phyloP scores from a whole-genome alignment of 2,797 vertebrate species.

The Trachops cirrhosus region DNA sequence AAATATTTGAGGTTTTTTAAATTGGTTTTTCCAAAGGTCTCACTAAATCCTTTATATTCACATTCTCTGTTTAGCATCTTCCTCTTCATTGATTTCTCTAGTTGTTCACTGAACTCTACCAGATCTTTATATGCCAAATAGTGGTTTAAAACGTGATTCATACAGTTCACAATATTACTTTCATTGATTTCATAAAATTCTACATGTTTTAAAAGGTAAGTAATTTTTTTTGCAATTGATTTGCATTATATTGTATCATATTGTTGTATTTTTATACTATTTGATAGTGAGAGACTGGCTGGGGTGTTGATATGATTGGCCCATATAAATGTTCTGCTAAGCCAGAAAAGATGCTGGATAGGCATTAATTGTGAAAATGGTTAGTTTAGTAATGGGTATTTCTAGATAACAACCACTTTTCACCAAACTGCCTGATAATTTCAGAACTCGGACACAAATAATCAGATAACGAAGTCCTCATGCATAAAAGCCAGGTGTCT shows the following conservation, averaged over 20 bases:
- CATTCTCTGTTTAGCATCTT: background rate
- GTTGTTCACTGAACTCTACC: background rate
- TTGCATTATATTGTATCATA: background rate
- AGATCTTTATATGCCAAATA: background rate
- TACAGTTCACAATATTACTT: background rate
- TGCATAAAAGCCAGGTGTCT: background rate
- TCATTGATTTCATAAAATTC: background rate
- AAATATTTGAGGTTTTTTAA: background rate
- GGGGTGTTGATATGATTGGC: background rate
- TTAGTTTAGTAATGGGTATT: background rate
- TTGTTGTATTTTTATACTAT: constrained; percentile 16
- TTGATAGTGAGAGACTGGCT: background rate
- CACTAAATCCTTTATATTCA: background rate
- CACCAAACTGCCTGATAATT: background rate
- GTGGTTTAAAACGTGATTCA: background rate
- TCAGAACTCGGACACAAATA: background rate
- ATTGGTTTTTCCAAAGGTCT: background rate
- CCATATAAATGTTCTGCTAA: background rate
- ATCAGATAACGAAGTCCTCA: background rate
- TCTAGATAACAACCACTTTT: background rate
- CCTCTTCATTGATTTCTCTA: background rate
- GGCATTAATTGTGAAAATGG: background rate
- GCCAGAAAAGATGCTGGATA: background rate
- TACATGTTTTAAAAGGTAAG: background rate
- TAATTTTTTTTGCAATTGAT: background rate